These are phyloP conservation scores for Urocyon cinereoargenteus DNA, from an alignment of 2,797 vertebrate species.

Conservation along the genomic window DNA sequence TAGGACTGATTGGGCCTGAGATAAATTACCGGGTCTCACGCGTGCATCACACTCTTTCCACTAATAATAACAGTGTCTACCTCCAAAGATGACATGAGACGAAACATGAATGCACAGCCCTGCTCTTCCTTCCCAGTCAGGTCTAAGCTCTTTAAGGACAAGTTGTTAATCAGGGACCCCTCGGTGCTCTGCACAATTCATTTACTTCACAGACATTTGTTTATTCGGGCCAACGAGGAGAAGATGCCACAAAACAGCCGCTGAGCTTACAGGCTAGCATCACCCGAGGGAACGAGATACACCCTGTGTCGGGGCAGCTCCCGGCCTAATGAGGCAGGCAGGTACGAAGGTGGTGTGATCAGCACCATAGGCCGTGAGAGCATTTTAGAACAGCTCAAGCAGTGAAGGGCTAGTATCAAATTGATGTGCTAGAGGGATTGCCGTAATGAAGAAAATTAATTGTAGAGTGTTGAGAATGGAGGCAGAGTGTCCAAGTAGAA, in stretches of 20 bases:
- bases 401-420: background rate
- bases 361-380: background rate
- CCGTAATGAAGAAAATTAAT: background rate
- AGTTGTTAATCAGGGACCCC: background rate
- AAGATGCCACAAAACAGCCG: background rate
- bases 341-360: too few species aligned
- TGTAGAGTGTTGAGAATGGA: background rate
- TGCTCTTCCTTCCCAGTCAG: background rate
- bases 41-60: background rate
- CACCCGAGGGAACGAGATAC: fast-evolving
- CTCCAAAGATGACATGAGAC: background rate
- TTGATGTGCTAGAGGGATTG: background rate
- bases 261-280: background rate
- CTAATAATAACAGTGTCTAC: background rate
- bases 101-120: background rate
- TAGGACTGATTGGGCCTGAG: background rate
- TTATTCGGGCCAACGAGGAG: background rate
- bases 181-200: background rate
- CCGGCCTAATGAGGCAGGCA: background rate
- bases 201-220: background rate
- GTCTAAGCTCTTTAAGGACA: background rate
- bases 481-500: background rate
- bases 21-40: background rate
- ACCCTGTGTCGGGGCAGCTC: background rate
- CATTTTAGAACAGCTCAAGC: background rate